phyloP scores from a whole-genome alignment of 2,888 invertebrate genomes.

The Eucera pruinosa region DNA sequence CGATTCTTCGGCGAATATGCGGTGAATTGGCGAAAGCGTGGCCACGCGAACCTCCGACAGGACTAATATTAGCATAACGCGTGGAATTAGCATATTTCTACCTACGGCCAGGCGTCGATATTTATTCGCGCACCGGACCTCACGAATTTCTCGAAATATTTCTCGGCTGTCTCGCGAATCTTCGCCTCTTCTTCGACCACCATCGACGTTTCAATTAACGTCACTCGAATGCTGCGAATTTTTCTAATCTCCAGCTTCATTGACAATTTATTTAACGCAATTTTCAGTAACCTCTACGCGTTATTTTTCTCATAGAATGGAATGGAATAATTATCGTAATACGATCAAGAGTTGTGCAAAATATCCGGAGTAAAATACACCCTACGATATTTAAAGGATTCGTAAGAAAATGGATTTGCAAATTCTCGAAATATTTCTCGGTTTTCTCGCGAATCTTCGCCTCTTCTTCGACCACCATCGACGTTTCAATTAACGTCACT shows the following conservation, averaged over 20 bases:
- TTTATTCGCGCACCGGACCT: constrained; percentile 25
- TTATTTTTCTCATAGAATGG: too few species aligned
- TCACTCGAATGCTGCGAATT: too few species aligned
- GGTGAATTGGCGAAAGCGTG: neutral
- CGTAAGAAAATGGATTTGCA: too few species aligned
- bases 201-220: constrained; percentile 28
- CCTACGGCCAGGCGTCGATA: constrained; percentile 30
- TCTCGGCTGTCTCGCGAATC: constrained; percentile 3
- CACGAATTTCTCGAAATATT: constrained; percentile 23
- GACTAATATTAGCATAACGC: constrained; percentile 43
- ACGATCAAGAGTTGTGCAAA: too few species aligned
- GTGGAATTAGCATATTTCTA: constrained; percentile 43
- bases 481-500: constrained; percentile 29
- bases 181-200: neutral
- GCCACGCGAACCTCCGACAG: constrained; percentile 21
- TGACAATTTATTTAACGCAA: too few species aligned
- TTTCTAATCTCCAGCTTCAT: too few species aligned
- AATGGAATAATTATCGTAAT: too few species aligned
- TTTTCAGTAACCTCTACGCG: neutral
- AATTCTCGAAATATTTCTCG: constrained; percentile 23
- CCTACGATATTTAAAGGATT: too few species aligned
- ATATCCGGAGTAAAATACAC: too few species aligned
- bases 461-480: neutral
- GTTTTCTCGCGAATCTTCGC: constrained; percentile 10
- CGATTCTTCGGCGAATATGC: neutral